phyloP scores from a whole-genome alignment of 2,113 vertebrate species.

The Thermophis baileyi region DNA sequence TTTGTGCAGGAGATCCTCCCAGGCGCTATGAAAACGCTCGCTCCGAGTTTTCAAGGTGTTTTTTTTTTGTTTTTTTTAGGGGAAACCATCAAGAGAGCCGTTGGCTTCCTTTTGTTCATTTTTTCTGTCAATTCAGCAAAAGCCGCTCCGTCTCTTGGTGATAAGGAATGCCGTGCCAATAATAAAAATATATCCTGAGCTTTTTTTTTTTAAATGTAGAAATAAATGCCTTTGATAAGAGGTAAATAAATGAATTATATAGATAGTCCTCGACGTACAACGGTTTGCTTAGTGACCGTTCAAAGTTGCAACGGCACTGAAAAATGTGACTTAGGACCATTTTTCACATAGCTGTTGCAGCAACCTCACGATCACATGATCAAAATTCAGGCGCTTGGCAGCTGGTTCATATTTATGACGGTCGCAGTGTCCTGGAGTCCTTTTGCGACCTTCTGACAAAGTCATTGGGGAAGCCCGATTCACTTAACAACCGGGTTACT shows the following conservation, averaged over 20 bases:
- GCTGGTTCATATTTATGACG: not conserved
- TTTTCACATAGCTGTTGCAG: not conserved
- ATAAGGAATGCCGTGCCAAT: too few species aligned
- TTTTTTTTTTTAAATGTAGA: not conserved
- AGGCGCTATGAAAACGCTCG: not conserved
- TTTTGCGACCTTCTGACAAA: not conserved
- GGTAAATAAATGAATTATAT: not conserved
- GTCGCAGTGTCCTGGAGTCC: too few species aligned
- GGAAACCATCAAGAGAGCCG: not conserved
- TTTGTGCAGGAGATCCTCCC: not conserved
- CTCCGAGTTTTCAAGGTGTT: too few species aligned
- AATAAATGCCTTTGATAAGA: not conserved
- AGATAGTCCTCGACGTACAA: too few species aligned
- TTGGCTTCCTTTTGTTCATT: not conserved
- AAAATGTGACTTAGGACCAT: not conserved
- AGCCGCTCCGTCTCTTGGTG: too few species aligned
- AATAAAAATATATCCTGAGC: not conserved
- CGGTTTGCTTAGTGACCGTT: too few species aligned
- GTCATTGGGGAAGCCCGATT: not conserved
- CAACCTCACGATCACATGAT: fast-evolving
- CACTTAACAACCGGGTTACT: too few species aligned
- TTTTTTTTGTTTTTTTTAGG: not conserved
- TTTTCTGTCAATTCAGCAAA: not conserved
- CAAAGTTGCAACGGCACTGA: not conserved
- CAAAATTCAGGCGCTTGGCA: not conserved